Percentiles rank a stretch among this genome's conserved stretches.
phyloP scores from a whole-genome alignment of 2,113 vertebrate genomes.

The Glaucomys volans region DNA sequence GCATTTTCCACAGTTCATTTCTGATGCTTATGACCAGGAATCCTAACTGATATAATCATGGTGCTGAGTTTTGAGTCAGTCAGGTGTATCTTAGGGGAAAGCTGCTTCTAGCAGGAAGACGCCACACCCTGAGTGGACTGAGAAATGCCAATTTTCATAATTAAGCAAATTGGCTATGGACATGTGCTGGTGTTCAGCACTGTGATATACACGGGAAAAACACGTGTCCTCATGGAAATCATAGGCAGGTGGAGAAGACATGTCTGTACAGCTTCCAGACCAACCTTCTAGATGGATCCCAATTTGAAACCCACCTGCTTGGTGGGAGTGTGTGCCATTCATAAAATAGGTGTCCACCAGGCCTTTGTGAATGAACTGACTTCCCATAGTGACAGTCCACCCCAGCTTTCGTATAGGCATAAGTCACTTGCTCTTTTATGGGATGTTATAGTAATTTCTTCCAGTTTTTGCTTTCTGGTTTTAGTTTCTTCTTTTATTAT shows the following conservation, averaged over 20 bases:
- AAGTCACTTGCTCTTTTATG: slow-evolving; percentile 12
- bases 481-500: slow-evolving; percentile 70
- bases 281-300: not conserved
- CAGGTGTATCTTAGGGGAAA: not conserved
- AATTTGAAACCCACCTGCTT: not conserved
- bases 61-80: not conserved
- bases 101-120: not conserved
- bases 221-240: not conserved
- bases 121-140: not conserved
- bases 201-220: not conserved
- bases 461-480: slow-evolving; percentile 63
- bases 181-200: not conserved
- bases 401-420: not conserved
- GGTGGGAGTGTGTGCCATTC: not conserved
- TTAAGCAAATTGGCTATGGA: not conserved
- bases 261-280: not conserved
- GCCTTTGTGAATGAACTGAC: not conserved
- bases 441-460: slow-evolving; percentile 34
- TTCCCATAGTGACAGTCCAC: not conserved
- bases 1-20: not conserved
- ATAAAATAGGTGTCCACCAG: not conserved
- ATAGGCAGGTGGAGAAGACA: not conserved
- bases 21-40: not conserved
- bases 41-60: not conserved
- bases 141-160: not conserved